phyloP scores from a whole-genome alignment of 2,797 vertebrate species.

The Halcyon leucocephala region DNA sequence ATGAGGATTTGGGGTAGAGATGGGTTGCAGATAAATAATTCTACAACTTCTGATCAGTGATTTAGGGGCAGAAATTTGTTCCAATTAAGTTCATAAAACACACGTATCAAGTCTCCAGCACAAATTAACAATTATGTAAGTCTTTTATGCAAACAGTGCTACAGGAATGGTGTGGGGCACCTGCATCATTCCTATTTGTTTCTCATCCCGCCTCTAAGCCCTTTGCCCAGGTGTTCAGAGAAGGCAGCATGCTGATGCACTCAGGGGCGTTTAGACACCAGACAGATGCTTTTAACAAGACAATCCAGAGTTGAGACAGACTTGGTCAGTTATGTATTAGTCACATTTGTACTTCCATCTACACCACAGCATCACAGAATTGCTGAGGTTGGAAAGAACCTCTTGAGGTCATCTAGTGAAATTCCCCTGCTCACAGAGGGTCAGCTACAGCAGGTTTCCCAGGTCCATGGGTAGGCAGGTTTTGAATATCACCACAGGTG shows the following conservation, averaged over 20 bases:
- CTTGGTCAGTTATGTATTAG: not conserved
- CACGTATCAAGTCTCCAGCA: not conserved
- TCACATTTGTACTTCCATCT: not conserved
- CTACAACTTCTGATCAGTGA: not conserved
- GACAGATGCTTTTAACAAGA: not conserved
- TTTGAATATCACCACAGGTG: not conserved
- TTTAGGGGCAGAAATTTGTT: not conserved
- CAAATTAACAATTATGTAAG: not conserved
- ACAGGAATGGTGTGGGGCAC: not conserved
- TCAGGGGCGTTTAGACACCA: not conserved
- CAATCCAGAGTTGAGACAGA: not conserved
- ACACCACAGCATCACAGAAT: not conserved
- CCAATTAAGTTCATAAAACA: not conserved
- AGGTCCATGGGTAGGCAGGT: rapidly evolving
- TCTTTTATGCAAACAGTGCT: not conserved
- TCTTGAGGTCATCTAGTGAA: not conserved
- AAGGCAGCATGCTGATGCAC: not conserved
- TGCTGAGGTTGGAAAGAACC: not conserved
- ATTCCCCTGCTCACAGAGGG: not conserved
- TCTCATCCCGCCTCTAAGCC: not conserved
- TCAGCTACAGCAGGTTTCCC: not conserved
- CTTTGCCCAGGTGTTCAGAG: not conserved
- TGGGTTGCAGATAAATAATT: not conserved
- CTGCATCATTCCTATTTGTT: not conserved
- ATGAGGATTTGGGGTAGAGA: not conserved